phyloP scores from a whole-genome alignment of 2,797 vertebrate species.

The Rhinatrema bivittatum region DNA sequence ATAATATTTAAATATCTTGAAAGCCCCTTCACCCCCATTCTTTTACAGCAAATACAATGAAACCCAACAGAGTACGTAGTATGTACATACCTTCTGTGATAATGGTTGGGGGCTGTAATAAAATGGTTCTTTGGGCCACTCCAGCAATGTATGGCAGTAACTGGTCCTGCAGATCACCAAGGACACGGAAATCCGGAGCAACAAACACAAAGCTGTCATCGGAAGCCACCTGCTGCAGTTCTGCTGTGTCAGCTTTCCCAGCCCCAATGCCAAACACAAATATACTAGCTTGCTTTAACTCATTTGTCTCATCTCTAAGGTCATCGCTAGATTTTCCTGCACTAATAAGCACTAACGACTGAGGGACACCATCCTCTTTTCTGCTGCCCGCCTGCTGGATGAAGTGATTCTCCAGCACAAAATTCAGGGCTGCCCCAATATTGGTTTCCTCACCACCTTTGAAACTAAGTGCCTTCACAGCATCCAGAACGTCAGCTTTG shows the following conservation, averaged over 20 bases:
- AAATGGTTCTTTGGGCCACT: conserved; percentile 78
- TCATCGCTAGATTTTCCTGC: conserved; percentile 84
- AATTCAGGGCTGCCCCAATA: conserved; percentile 79
- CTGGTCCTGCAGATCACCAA: conserved; percentile 63
- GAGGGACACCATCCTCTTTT: conserved; percentile 80
- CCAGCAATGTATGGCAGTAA: conserved; percentile 75
- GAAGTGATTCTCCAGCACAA: conserved; percentile 77
- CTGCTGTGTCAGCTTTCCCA: conserved; percentile 61
- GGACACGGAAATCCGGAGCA: conserved; percentile 67
- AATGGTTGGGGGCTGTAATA: conserved; percentile 72
- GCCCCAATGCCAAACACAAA: conserved; percentile 71
- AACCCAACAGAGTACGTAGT: conserved; percentile 29
- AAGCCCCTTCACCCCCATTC: no score
- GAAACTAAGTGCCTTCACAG: conserved; percentile 74
- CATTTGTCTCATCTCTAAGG: conserved; percentile 67
- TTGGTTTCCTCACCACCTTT: conserved; percentile 75
- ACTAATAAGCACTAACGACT: conserved; percentile 83
- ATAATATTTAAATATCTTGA: no score
- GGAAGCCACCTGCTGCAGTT: conserved; percentile 81
- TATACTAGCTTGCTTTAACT: conserved; percentile 77
- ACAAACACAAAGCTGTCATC: conserved; percentile 77
- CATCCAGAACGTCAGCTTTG: conserved; percentile 72
- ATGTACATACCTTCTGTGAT: conserved; percentile 96
- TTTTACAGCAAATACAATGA: no score
- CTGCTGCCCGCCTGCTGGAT: conserved; percentile 77